These are phyloP conservation scores for Asbolus verrucosus DNA, from an alignment of 1,140 invertebrate species.

Conservation along the genomic window DNA sequence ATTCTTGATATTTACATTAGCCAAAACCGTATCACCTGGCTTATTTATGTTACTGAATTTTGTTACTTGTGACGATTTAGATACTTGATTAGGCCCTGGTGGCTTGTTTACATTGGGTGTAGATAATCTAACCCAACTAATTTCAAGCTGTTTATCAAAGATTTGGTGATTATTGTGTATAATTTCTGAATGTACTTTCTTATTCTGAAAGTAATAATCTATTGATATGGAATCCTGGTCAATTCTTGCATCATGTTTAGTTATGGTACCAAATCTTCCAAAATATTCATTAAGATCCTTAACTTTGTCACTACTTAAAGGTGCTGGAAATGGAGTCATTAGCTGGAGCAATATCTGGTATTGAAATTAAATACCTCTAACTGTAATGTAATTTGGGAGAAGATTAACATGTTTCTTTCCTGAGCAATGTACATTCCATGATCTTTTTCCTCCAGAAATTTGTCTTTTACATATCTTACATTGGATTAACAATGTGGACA, in stretches of 20 bases:
- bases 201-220: not conserved
- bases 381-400: not conserved
- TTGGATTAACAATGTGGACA: not conserved
- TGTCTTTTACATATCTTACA: conserved; percentile 39
- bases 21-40: too few species aligned
- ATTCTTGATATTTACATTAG: too few species aligned
- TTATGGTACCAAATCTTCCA: conserved; percentile 2
- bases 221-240: not conserved
- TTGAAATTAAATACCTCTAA: conserved; percentile 37
- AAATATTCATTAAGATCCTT: conserved; percentile 3
- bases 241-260: not conserved
- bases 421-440: too few species aligned
- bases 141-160: too few species aligned
- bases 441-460: conserved; percentile 7
- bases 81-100: too few species aligned
- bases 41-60: too few species aligned
- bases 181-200: not conserved
- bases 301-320: not conserved
- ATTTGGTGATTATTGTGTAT: too few species aligned
- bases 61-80: too few species aligned
- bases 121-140: too few species aligned
- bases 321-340: not conserved
- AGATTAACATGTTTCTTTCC: not conserved
- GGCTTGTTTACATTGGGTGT: too few species aligned
- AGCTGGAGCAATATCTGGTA: not conserved